Evolutionary conservation across 2,797 vertebrate species (phyloP), one percentile per base, ranked within the genome.

Genomic region (Salarias fasciatus): DNA sequence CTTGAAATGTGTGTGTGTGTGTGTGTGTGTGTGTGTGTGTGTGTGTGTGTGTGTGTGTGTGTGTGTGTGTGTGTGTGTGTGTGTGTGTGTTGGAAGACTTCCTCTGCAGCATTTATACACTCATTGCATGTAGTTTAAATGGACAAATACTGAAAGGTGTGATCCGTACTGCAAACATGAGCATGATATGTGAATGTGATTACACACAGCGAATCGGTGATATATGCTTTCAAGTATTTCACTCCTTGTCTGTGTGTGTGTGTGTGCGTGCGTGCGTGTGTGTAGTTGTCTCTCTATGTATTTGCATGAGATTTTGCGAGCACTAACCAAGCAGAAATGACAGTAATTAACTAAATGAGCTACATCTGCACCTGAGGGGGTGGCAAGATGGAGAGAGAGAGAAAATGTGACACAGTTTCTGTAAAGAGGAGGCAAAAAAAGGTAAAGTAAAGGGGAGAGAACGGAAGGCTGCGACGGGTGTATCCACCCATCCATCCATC

Each of bases 281-380:
- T 9, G 33, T 35, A 33, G 35, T 6, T 1, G 33, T 35, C 6
- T 12, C 53, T 46, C 12, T 0, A 6, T 3, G 44, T 66, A 68
- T 81, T 70, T 72, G 49, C 41, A 50, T 63, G 62, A 41, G 72
- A 63, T 61, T n/a, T 60, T 52, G 80, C 59, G n/a, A 69, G 72
- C 63, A 50, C 68, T 84, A 82, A 83, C 85, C 76, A 86, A 76
- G 81, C 72, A 55, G 81, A 88, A 86, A 83, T 90, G 82, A 88
- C 77, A 75, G 72, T 84, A 80, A 86, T 88, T 79, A 89, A 80
- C 79, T 84, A 87, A 88, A 85, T 42, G 63, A 86, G 78, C 77
- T 83, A 60, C 75, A 83, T 86, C 72, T 85, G 83, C 75, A 86
- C 85, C 82, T 82, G 80, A n/a, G 38, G 42, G 44, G 49, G 51